These are phyloP conservation scores for Arbacia lixula DNA, from an alignment of 53 echinoderm and acorn worm species.

Conservation along the genomic window DNA sequence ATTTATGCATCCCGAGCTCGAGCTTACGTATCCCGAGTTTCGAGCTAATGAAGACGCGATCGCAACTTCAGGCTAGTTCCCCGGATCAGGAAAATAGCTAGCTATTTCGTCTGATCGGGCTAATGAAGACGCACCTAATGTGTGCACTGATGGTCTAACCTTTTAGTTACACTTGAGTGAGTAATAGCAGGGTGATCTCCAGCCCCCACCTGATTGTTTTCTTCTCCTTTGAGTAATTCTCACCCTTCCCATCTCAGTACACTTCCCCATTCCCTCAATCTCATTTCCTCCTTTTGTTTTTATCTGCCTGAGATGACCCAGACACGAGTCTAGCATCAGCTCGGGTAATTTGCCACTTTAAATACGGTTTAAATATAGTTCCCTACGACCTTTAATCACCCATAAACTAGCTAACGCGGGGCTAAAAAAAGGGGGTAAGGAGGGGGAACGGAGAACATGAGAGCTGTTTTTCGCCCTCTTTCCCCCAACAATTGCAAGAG, in stretches of 20 bases:
- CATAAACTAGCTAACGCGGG: background rate
- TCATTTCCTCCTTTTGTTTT: slow-evolving; percentile 17
- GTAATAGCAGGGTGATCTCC: too few species aligned
- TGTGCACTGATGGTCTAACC: too few species aligned
- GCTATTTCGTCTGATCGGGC: too few species aligned
- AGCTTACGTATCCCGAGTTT: too few species aligned
- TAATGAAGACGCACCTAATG: too few species aligned
- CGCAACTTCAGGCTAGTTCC: too few species aligned
- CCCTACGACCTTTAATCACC: slow-evolving; percentile 24
- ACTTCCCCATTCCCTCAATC: slow-evolving; percentile 33
- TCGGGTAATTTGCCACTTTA: slow-evolving; percentile 37
- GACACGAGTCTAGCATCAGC: slow-evolving; percentile 37
- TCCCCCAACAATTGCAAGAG: slow-evolving; percentile 23
- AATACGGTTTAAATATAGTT: slow-evolving; percentile 36
- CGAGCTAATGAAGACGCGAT: too few species aligned
- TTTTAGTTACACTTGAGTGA: too few species aligned
- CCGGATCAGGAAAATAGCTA: too few species aligned
- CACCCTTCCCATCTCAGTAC: background rate
- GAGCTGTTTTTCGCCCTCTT: slow-evolving; percentile 8
- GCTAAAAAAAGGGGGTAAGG: slow-evolving; percentile 5
- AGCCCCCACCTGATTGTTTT: too few species aligned
- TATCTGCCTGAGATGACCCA: slow-evolving; percentile 23
- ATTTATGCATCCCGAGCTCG: too few species aligned
- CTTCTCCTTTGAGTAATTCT: slow-evolving; percentile 13
- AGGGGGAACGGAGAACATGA: background rate